phyloP scores from a whole-genome alignment of 2,113 vertebrate genomes.

The Struthidea cinerea region DNA sequence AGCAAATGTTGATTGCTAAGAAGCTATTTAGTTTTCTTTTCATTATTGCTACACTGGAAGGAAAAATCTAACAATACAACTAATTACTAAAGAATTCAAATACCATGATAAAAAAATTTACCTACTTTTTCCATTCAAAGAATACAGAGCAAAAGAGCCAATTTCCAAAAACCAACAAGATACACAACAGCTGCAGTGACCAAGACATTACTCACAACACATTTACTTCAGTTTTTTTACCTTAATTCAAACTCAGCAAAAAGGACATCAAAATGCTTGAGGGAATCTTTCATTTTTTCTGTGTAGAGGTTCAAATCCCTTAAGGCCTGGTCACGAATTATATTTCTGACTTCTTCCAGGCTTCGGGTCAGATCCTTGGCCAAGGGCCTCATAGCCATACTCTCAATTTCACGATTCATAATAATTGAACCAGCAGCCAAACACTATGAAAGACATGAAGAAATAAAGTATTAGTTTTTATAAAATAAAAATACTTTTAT shows the following conservation, averaged over 20 bases:
- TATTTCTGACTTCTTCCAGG: slow-evolving; percentile 90
- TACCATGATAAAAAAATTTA: background rate
- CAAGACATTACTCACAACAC: background rate
- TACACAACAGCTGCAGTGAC: background rate
- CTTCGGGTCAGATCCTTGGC: slow-evolving; percentile 93
- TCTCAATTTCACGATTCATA: slow-evolving; percentile 99
- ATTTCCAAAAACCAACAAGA: background rate
- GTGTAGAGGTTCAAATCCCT: slow-evolving; percentile 92
- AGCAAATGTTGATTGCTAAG: slow-evolving; percentile 26
- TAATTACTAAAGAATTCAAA: background rate
- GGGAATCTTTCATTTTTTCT: slow-evolving; percentile 89
- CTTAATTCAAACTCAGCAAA: slow-evolving; percentile 98
- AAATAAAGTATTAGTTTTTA: background rate
- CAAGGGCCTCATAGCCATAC: slow-evolving; percentile 94
- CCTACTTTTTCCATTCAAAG: background rate
- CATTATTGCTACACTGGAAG: background rate
- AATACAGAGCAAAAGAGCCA: background rate
- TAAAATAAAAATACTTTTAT: background rate
- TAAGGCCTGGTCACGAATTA: slow-evolving; percentile 93
- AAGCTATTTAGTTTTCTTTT: slow-evolving; percentile 6
- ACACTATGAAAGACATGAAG: slow-evolving; percentile 74
- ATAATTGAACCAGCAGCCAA: slow-evolving; percentile 97
- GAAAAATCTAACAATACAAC: background rate
- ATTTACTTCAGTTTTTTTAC: slow-evolving; percentile 61
- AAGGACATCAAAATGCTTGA: slow-evolving; percentile 90